A percentile compares a stretch with the other conserved stretches of the same genome.
Conservation (phyloP, 1,140 invertebrate species). For the Bombus confusus region DNA sequence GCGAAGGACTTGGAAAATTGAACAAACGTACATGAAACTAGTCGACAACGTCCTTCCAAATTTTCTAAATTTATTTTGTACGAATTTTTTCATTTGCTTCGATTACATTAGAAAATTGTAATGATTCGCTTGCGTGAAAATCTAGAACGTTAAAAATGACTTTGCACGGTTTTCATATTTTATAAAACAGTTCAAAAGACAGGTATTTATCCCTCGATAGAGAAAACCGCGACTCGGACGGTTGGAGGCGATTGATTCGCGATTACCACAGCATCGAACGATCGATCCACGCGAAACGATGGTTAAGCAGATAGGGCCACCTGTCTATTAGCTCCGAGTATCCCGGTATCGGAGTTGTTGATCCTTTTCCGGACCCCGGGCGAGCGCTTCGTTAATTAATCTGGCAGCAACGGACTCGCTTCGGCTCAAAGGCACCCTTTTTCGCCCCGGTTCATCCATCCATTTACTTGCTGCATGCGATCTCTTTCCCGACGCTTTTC, state of each 20-base stretch:
- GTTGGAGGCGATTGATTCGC: conserved; percentile 48
- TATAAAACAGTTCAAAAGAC: neutral
- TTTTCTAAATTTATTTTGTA: no score
- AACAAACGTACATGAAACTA: no score
- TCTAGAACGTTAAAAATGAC: neutral
- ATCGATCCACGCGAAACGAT: conserved; percentile 56
- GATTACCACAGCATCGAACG: conserved; percentile 44
- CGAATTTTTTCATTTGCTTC: neutral
- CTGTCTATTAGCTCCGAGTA: conserved; percentile 69
- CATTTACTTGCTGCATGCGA: conserved; percentile 67
- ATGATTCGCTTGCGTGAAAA: no score
- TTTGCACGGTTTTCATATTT: neutral
- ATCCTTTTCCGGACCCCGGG: conserved; percentile 74
- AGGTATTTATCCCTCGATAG: neutral
- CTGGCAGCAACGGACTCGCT: conserved; percentile 75
- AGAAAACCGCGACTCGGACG: neutral
- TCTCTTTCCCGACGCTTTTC: conserved; percentile 45
- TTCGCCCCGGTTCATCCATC: conserved; percentile 76
- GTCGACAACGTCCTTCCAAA: no score
- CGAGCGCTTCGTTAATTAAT: conserved; percentile 81
- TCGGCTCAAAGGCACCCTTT: conserved; percentile 78
- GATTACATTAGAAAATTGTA: neutral
- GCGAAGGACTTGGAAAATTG: neutral
- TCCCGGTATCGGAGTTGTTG: conserved; percentile 72
- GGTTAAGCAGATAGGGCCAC: conserved; percentile 62